Evolutionary conservation across 2,113 vertebrate species (phyloP).

Genomic region (Passer montanus): DNA sequence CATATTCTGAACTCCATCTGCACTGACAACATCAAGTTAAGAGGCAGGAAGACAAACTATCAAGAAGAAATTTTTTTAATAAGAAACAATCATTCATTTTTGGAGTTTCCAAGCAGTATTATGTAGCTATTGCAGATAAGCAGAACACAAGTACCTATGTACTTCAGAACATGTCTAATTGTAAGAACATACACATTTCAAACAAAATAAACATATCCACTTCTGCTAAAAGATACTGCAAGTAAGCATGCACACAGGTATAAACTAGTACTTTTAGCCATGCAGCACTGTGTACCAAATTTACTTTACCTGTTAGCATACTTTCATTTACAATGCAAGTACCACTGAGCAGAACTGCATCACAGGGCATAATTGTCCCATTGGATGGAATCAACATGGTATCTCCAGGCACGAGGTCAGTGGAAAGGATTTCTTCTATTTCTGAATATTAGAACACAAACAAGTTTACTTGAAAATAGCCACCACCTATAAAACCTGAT

Average conservation of each 20-base stretch:
- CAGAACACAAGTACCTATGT: not conserved
- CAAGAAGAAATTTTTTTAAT: not conserved
- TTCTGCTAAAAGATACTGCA: not conserved
- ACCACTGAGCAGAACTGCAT: conserved; percentile 91
- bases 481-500: not conserved
- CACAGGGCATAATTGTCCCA: conserved; percentile 96
- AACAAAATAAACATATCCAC: not conserved
- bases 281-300: not conserved
- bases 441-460: conserved; percentile 72
- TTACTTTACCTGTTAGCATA: conserved; percentile 92
- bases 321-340: conserved; percentile 99
- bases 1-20: not conserved
- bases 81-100: not conserved
- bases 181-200: not conserved
- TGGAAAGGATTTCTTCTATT: conserved; percentile 91
- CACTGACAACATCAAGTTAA: not conserved
- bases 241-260: not conserved
- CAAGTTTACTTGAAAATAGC: not conserved
- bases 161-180: not conserved
- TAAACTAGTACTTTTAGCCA: not conserved
- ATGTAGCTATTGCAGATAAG: not conserved
- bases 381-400: conserved; percentile 92
- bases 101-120: not conserved
- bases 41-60: not conserved
- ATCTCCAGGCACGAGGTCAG: conserved; percentile 94